phyloP scores from a whole-genome alignment of 2,888 invertebrate species.

The Erebia ligea region DNA sequence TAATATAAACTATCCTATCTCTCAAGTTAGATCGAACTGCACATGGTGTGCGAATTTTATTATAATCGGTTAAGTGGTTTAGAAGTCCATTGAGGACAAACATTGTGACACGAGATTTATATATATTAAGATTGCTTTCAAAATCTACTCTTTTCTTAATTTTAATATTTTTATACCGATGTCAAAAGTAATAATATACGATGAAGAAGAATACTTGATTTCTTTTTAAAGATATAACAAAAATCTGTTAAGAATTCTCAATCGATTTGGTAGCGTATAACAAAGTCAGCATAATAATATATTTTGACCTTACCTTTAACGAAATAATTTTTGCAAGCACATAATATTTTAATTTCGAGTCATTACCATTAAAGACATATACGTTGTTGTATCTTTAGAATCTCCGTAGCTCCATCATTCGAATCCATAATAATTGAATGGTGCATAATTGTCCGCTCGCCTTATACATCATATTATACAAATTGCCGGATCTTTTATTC shows the following conservation, averaged over 20 bases:
- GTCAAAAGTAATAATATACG: neutral
- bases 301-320: neutral
- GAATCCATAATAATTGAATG: constrained; percentile 59
- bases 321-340: neutral
- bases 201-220: neutral
- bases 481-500: constrained; percentile 81
- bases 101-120: too few relatives aligned
- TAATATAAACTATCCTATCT: too few relatives aligned
- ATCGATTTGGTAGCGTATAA: neutral
- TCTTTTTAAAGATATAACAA: neutral
- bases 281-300: too few relatives aligned
- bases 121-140: too few relatives aligned
- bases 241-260: neutral
- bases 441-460: constrained; percentile 68
- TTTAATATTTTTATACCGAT: neutral
- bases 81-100: too few relatives aligned
- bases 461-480: constrained; percentile 61
- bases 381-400: constrained; percentile 29
- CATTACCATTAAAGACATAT: constrained; percentile 20
- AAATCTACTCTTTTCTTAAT: neutral
- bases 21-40: too few relatives aligned
- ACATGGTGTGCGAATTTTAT: too few relatives aligned
- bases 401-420: constrained; percentile 33
- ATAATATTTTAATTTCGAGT: constrained; percentile 12
- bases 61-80: too few relatives aligned